These are phyloP conservation scores for Oncorhynchus nerka DNA, from an alignment of 2,113 vertebrate species.

Conservation along the genomic window DNA sequence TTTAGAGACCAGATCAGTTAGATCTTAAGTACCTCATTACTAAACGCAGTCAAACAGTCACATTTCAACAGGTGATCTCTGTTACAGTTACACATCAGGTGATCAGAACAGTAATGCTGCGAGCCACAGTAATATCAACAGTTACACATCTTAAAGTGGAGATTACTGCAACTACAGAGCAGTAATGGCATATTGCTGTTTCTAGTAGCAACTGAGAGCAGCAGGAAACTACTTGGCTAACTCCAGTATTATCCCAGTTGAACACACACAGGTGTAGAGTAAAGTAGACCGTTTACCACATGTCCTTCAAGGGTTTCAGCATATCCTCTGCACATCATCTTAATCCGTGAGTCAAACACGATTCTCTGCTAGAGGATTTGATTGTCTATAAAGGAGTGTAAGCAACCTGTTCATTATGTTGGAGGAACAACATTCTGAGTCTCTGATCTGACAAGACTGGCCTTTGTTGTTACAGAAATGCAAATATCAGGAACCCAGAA, in stretches of 20 bases:
- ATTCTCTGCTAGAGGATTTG: slow-evolving; percentile 62
- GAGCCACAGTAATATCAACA: slow-evolving; percentile 1
- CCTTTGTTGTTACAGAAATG: slow-evolving; percentile 77
- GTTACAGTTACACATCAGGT: slow-evolving; percentile 7
- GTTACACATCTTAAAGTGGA: not conserved
- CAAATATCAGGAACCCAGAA: slow-evolving; percentile 61
- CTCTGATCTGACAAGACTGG: slow-evolving; percentile 66
- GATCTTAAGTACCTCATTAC: slow-evolving; percentile 27
- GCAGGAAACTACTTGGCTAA: not conserved
- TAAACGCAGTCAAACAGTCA: slow-evolving; percentile 4
- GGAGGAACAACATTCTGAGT: slow-evolving; percentile 63
- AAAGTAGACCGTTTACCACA: slow-evolving; percentile 5
- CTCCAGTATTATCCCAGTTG: slow-evolving; percentile 17
- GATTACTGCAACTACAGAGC: not conserved
- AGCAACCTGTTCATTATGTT: slow-evolving; percentile 65
- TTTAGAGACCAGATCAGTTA: slow-evolving; percentile 16
- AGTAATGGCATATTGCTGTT: not conserved
- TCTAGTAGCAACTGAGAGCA: not conserved
- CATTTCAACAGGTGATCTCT: not conserved
- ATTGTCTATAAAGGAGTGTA: slow-evolving; percentile 66
- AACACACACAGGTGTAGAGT: slow-evolving; percentile 5
- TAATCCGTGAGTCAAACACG: slow-evolving; percentile 56
- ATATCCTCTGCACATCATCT: slow-evolving; percentile 38
- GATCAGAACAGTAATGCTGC: too few relatives aligned
- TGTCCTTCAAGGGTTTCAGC: slow-evolving; percentile 33